Base-by-base conservation (phyloP, 37 sponge, comb jelly and placozoan genomes). In the Agelas oroides region DNA sequence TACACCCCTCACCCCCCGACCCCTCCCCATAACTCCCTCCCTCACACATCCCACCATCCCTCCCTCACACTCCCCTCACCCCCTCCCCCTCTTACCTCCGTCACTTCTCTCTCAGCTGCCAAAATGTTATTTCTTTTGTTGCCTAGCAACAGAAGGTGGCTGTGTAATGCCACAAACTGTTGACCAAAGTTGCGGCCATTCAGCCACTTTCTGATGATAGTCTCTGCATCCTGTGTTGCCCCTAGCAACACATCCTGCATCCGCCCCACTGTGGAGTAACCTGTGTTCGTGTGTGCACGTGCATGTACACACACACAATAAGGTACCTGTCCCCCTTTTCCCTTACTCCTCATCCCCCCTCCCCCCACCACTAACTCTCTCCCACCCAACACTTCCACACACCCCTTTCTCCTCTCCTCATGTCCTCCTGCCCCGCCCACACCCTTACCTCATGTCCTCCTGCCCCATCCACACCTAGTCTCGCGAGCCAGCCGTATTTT, bases 171-270 rank as follows among this genome's bases (percentile, higher is more conserved):
- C 35, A 58, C 31, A 12, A 27, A 71, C 21, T 20, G 18, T 40
- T 36, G 37, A 18, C 40, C 59, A 21, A 81, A 70, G 71, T 35
- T 34, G 27, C 24, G 12, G 8, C 86, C 77, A 77, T 85, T 85
- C 27, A 85, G 69, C 21, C 35, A 28, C 36, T 76, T 61, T 21
- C 34, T 33, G 56, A 85, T 76, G n/a, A 76, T 77, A 19, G 20
- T n/a, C 40, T 77, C 59, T 0, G 86, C 77, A 6, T 76, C 52
- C 25, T 76, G 71, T 3, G n/a, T 76, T 5, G 86, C 67, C 33
- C 25, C 27, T 16, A 70, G 37, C 14, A 85, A 34, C 33, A 85
- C 46, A 55, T 85, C 86, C 38, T 52, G 54, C 80, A 79, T 79
- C 31, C 80, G 24, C 33, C 69, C 64, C 54, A 15, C 56, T 23